Evolutionary conservation across 2,113 vertebrate genomes (phyloP), one percentile per base, ranked within the genome.

Genomic region (Brachyistius frenatus): DNA sequence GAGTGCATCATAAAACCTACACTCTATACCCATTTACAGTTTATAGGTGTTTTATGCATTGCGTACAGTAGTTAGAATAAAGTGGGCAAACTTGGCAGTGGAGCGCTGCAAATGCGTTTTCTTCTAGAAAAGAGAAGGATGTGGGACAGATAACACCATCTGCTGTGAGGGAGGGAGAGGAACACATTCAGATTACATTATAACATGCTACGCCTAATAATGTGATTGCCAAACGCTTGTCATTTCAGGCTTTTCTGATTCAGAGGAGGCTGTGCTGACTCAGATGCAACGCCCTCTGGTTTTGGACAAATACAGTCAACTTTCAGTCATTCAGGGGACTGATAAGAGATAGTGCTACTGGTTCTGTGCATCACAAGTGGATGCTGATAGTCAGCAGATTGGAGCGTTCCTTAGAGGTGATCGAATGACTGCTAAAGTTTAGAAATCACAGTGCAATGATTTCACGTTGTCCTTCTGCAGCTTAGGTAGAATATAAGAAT

Each of bases 191-290:
- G 33, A 73, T 76, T 55, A 66, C 37, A 72, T 58, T 44, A 71
- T 56, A 46, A 66, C 5, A 4, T 56, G 47, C 14, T 55, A 33
- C 5, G 16, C 60, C 66, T 74, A 66, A 78, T 62, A 57, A 75
- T 75, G 4, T 67, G 82, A 82, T 86, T 75, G 67, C 41, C 7
- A 30, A 6, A 69, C 0, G 35, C 35, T 54, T 73, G 76, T 77
- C 73, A 57, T 62, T 10, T 80, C 58, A 66, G 53, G 13, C 37
- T 72, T 61, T 67, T 49, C n/a, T 4, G 9, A 53, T 61, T 55
- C 30, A 69, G 41, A 69, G 11, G 33, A 44, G 39, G 5, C 30
- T 63, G 47, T n/a, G 49, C 39, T 67, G 62, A 32, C 56, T 81
- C 30, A 49, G 53, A 50, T 30, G 7, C 13, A 32, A 53, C 30